Conservation (phyloP, 2,888 invertebrate genomes). For the Lasioglossum leucozonium region DNA sequence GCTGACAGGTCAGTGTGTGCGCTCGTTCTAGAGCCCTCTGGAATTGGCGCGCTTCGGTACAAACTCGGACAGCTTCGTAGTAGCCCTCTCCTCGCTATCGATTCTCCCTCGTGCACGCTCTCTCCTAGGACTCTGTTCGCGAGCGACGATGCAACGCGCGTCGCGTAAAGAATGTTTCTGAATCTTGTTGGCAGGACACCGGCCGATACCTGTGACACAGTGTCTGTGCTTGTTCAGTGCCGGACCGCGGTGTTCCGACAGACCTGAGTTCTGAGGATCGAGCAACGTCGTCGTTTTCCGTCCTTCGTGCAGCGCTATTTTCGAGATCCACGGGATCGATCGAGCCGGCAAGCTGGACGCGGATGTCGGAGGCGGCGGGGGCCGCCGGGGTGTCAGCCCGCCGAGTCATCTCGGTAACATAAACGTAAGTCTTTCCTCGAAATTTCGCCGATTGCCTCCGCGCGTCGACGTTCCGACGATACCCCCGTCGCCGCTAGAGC, state of each 20-base stretch:
- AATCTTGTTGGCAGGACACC: constrained; percentile 7
- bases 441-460: neutral
- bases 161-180: constrained; percentile 45
- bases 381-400: constrained; percentile 82
- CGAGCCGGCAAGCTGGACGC: constrained; percentile 82
- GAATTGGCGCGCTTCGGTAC: neutral
- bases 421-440: constrained; percentile 77
- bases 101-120: constrained; percentile 2
- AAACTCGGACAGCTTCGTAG: neutral
- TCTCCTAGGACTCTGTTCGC: neutral
- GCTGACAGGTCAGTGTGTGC: neutral
- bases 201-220: constrained; percentile 35
- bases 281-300: constrained; percentile 12
- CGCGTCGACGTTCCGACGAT: neutral
- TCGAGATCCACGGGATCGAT: constrained; percentile 42
- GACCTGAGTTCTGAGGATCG: constrained; percentile 23
- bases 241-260: constrained; percentile 31
- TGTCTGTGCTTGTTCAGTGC: constrained; percentile 24
- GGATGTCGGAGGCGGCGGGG: constrained; percentile 81
- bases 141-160: constrained; percentile 8
- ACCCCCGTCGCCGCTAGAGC: neutral
- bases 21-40: neutral
- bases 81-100: constrained; percentile 14
- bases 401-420: constrained; percentile 80
- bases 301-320: constrained; percentile 18